These are phyloP conservation scores for Taenaris catops DNA, from an alignment of 2,888 invertebrate species.

Conservation along the genomic window DNA sequence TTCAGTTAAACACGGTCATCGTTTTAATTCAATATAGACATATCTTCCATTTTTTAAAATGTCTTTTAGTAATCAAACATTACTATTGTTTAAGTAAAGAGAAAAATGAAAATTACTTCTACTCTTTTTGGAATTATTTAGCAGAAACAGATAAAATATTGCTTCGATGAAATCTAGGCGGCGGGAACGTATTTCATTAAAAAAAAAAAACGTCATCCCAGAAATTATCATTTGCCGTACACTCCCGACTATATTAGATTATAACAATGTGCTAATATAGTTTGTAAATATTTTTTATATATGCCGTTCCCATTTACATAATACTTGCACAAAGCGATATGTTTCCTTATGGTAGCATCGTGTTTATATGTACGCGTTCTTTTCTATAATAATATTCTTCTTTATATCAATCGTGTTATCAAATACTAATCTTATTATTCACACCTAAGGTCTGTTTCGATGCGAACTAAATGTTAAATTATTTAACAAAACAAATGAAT, in stretches of 20 bases:
- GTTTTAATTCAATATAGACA: too few relatives aligned
- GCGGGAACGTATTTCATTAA: too few relatives aligned
- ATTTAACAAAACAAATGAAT: not conserved
- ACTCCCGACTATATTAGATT: constrained; percentile 5
- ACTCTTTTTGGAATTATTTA: too few relatives aligned
- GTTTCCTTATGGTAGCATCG: constrained; percentile 74
- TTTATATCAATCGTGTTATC: constrained; percentile 62
- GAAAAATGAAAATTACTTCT: too few relatives aligned
- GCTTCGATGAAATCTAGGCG: too few relatives aligned
- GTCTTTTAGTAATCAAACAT: too few relatives aligned
- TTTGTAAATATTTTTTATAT: constrained; percentile 48
- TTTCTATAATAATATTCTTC: constrained; percentile 45
- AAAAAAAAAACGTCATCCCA: not conserved
- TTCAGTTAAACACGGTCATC: too few relatives aligned
- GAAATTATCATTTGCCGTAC: not conserved
- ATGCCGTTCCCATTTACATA: constrained; percentile 40
- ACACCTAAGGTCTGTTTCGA: constrained; percentile 39
- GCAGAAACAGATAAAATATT: too few relatives aligned
- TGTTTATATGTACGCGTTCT: constrained; percentile 49
- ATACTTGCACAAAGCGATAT: constrained; percentile 73
- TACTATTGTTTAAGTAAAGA: too few relatives aligned
- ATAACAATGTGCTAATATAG: constrained; percentile 27
- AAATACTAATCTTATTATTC: constrained; percentile 73
- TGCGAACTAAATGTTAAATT: too few relatives aligned
- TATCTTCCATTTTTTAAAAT: too few relatives aligned